Base-by-base conservation (phyloP, 2,888 invertebrate genomes). In the Sphaerophoria rueppellii region DNA sequence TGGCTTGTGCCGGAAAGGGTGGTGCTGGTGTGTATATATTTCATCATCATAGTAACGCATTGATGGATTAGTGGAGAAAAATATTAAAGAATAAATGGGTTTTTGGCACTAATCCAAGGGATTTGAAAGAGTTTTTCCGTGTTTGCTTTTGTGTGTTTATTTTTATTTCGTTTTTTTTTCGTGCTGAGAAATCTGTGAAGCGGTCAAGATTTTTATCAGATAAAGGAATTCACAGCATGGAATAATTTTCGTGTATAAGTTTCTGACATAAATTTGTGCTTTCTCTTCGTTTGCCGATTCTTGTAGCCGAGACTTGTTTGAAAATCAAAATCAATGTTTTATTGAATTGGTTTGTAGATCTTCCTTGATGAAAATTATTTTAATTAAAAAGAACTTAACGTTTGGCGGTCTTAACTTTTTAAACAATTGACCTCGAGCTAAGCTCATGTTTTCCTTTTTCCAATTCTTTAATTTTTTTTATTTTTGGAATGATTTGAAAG, bases 41-140 rank as follows among this genome's bases (percentile, higher is more conserved):
- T 58, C 40, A 11, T 9, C 58, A 57, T 57, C n/a, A 48, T 14
- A 7, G 11, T 4, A 14, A 0, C 48, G 48, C 34, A 63, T 50
- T 63, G 63, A 63, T 63, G 65, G 65, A 65, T 65, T 50, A 65
- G 43, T 43, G 43, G 34, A 65, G 40, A 43, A 24, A 43, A 60
- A 50, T 34, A 34, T n/a, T 4, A 46, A 9, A 61, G 34, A 32
- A 14, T 35, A 16, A 63, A 43, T 50, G 35, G 35, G 35, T 12
- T 50, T 50, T 65, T 50, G 65, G 14, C 50, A 14, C 11, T 12
- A 6, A 52, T 50, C 50, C 65, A 63, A 61, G 35, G 14, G 1
- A 32, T 43, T 12, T 12, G 43, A 12, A 48, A 35, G 61, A 35
- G 14, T 35, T 55, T 37, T 48, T 34, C 9, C 43, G 24, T 24